Base-by-base conservation (phyloP, 2,888 invertebrate species). In the Clusia tigrina region DNA sequence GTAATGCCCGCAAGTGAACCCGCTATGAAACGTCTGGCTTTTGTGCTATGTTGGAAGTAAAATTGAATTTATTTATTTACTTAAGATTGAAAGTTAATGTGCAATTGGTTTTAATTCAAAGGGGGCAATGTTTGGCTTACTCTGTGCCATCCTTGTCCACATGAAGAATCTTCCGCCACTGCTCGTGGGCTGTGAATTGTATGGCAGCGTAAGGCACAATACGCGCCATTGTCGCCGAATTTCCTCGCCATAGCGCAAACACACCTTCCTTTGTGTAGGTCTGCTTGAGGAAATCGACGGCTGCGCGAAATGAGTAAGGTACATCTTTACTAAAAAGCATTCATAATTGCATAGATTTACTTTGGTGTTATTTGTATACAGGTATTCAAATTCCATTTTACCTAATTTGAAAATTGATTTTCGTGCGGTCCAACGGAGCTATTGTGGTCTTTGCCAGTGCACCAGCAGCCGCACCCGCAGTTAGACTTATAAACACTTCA, bases 191-290 rank as follows among this genome's bases (percentile, higher is more conserved):
- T 0, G 96, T 92, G 84, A 98, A 99, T 86, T 99, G 98, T 71
- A 98, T 92, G 51, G 98, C 95, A 22, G 98, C 96, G 84, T 98
- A 98, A 0, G 99, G 99, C 58, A 98, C 87, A 66, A 99, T 97
- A 62, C 98, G 87, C 17, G 94, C 96, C 95, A 99, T 95, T 0
- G 98, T 98, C 2, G 99, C 99, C 69, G 96, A 95, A 87, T 99
- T 99, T 2, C 99, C 99, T 58, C 98, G 87, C 97, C 97, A 99
- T 73, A 99, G 84, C 62, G 95, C 92, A 12, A 89, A 70, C 57
- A 93, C 84, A 1, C 99, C 98, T 78, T 96, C 93, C 17, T 86
- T 86, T 69, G 86, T 86, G 69, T 91, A 91, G 18, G 92, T 91
- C 65, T 86, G 80, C 26, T 84, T 71, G n/a, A 94, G 79, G 85